Percentiles rank a stretch among this genome's conserved stretches.
Evolutionary conservation across 2,888 invertebrate genomes (phyloP).

Genomic region (Eupsilia transversa): DNA sequence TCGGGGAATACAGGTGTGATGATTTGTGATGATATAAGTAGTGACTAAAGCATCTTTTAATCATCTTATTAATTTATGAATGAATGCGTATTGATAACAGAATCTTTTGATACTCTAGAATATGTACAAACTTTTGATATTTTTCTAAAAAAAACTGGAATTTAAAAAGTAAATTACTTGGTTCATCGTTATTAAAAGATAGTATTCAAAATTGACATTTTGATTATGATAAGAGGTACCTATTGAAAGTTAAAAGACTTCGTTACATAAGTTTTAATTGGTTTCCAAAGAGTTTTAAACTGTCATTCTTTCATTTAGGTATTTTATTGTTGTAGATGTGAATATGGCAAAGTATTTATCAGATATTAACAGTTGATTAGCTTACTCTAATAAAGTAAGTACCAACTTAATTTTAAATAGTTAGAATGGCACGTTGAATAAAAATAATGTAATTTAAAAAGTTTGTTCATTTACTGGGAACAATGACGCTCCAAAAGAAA

Average conservation of each 20-base stretch:
- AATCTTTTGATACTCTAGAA: not conserved
- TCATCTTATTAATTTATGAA: not conserved
- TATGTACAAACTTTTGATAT: not conserved
- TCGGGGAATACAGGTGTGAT: too few relatives aligned
- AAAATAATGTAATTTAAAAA: not conserved
- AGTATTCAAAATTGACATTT: conserved; percentile 17
- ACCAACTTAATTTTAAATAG: not conserved
- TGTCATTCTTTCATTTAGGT: conserved; percentile 27
- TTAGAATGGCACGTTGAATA: not conserved
- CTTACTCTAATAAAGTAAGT: conserved; percentile 8
- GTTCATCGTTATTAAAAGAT: conserved; percentile 3
- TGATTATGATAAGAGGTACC: not conserved
- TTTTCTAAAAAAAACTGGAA: too few relatives aligned
- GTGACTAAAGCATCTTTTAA: not conserved
- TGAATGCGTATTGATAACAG: too few relatives aligned
- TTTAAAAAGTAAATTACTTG: conserved; percentile 18
- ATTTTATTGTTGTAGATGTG: conserved; percentile 19
- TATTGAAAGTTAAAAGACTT: conserved; percentile 20
- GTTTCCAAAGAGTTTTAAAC: conserved; percentile 21
- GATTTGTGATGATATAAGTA: not conserved
- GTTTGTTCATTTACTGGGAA: too few relatives aligned
- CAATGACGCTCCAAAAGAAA: too few relatives aligned
- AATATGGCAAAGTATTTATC: conserved; percentile 22
- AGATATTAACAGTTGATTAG: conserved; percentile 22
- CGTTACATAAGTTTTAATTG: conserved; percentile 46